Percentiles rank a stretch among this genome's conserved stretches.
Conservation (phyloP, 1,140 invertebrate genomes). For the Globodera rostochiensis region DNA sequence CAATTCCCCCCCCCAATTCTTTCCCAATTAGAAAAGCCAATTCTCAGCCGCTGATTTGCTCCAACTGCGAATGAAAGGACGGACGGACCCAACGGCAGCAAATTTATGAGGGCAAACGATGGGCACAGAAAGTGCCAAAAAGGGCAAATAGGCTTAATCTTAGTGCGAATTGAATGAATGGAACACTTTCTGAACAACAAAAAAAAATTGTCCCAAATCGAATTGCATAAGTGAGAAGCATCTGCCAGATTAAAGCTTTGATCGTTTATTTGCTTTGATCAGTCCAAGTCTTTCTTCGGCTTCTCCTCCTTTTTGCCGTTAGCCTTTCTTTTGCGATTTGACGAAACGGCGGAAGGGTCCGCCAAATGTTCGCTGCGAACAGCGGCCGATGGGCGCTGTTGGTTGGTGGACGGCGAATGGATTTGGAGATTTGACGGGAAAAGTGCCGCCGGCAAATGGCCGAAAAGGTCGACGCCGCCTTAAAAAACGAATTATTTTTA, state of each 20-base stretch:
- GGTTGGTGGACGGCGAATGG: neutral
- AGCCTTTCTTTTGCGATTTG: neutral
- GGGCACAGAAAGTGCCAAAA: neutral
- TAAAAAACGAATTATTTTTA: neutral
- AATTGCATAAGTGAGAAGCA: no score
- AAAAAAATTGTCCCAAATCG: no score
- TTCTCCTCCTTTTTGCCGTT: neutral
- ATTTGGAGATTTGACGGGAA: neutral
- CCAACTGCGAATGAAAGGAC: neutral
- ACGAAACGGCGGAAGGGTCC: no score
- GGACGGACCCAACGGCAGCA: no score
- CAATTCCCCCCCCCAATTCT: neutral
- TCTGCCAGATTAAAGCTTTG: neutral
- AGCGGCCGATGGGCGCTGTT: neutral
- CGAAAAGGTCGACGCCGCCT: neutral
- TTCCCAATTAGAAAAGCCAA: conserved; percentile 3
- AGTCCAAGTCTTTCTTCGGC: no score
- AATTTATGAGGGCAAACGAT: neutral
- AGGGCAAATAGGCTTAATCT: no score
- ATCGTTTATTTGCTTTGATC: neutral
- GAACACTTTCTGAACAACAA: no score
- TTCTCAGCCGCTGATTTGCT: neutral
- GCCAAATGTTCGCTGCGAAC: neutral
- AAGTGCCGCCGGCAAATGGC: neutral
- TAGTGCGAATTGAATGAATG: no score